These are phyloP conservation scores for Rhinopomastus cyanomelas DNA, from an alignment of 2,113 vertebrate species.

Conservation along the genomic window DNA sequence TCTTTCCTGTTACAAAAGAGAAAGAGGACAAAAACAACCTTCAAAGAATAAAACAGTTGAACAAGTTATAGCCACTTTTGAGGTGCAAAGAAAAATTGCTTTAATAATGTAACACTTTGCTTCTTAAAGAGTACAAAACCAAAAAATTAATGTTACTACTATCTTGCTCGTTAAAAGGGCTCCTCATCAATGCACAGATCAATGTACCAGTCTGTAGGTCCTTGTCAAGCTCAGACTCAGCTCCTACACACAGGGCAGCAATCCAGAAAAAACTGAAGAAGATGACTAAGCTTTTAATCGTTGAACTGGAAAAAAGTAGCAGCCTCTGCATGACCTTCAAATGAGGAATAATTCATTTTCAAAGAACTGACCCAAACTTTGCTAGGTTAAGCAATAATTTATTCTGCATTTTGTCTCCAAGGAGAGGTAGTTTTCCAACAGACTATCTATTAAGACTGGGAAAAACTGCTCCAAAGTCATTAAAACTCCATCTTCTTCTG, in stretches of 20 bases:
- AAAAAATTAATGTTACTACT: background rate
- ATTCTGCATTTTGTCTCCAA: background rate
- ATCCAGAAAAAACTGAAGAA: background rate
- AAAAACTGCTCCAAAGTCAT: background rate
- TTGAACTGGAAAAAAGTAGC: background rate
- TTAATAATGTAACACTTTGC: background rate
- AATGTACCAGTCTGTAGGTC: background rate
- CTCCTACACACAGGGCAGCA: background rate
- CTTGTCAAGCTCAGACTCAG: background rate
- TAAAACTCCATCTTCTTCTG: background rate
- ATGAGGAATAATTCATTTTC: background rate
- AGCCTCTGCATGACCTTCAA: conserved; percentile 10
- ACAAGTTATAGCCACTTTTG: background rate
- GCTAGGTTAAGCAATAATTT: conserved; percentile 12
- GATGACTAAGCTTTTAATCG: conserved; percentile 22
- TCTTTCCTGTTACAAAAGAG: background rate
- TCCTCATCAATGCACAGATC: background rate
- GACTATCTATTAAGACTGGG: background rate
- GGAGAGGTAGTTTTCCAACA: background rate
- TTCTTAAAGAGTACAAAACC: background rate
- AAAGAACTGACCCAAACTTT: conserved; percentile 20
- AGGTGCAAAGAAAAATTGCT: background rate
- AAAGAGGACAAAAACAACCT: background rate
- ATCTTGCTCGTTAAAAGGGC: background rate
- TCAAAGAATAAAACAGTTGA: background rate